Evolutionary conservation across 2,797 vertebrate genomes (phyloP).

Genomic region (Anableps anableps): DNA sequence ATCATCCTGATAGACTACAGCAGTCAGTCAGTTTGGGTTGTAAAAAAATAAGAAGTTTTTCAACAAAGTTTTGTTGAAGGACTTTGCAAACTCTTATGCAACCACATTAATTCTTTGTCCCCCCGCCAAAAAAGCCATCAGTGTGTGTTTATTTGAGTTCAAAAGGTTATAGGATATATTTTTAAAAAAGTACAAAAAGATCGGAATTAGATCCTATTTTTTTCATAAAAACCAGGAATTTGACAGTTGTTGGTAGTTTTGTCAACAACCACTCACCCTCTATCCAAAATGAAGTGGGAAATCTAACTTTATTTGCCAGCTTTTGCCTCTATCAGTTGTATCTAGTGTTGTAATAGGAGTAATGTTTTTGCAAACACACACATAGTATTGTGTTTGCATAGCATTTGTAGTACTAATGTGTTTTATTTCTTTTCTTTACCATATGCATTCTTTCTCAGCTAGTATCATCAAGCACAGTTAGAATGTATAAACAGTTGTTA

Average conservation of each 20-base stretch:
- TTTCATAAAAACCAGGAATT: constrained; percentile 2
- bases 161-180: not conserved
- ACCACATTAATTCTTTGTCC: not conserved
- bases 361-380: constrained; percentile 19
- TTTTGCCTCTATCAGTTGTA: constrained; percentile 43
- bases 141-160: not conserved
- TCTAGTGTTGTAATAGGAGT: constrained; percentile 24
- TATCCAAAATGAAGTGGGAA: constrained; percentile 32
- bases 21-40: not conserved
- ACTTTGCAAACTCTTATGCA: no score
- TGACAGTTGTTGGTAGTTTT: constrained; percentile 20
- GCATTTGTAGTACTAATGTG: constrained; percentile 19
- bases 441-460: constrained; percentile 16
- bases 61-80: not conserved
- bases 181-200: not conserved
- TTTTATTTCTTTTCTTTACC: constrained; percentile 16
- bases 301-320: constrained; percentile 54
- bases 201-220: not conserved
- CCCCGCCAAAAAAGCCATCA: not conserved
- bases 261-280: constrained; percentile 57
- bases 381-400: constrained; percentile 6
- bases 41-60: not conserved
- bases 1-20: not conserved
- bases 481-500: constrained; percentile 12
- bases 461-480: constrained; percentile 10